A percentile compares a stretch with the other conserved stretches of the same genome.
phyloP scores from a whole-genome alignment of 2,113 vertebrate species.

The Boleophthalmus pectinirostris region DNA sequence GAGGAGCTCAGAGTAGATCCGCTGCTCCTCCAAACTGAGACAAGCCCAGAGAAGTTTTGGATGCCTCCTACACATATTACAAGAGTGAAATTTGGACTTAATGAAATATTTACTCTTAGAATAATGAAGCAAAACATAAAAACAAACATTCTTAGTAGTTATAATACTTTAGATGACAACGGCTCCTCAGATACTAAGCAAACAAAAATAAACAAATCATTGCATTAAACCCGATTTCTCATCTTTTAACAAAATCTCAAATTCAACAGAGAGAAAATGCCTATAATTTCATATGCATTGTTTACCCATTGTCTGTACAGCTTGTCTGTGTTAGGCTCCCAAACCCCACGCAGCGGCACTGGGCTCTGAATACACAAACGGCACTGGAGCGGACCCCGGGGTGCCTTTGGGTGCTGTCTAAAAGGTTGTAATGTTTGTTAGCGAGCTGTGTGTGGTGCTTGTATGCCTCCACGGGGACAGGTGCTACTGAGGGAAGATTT shows the following conservation, averaged over 20 bases:
- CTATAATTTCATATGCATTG: neutral
- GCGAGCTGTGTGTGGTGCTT: neutral
- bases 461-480: neutral
- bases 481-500: neutral
- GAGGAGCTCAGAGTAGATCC: too few species aligned
- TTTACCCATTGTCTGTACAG: neutral
- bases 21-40: too few species aligned
- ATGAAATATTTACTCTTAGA: too few species aligned
- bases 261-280: neutral
- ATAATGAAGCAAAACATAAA: too few species aligned
- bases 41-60: too few species aligned
- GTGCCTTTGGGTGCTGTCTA: slow-evolving; percentile 5
- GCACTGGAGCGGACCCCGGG: neutral
- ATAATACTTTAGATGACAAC: too few species aligned
- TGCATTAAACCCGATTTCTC: neutral
- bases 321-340: neutral
- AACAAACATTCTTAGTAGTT: too few species aligned
- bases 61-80: too few species aligned
- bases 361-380: neutral
- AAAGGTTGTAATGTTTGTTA: slow-evolving; percentile 10
- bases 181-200: too few species aligned
- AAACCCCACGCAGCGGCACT: neutral
- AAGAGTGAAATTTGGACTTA: too few species aligned
- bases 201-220: too few species aligned
- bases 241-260: neutral